Base-by-base conservation (phyloP, 2,797 vertebrate genomes). In the Oreonectes daqikongensis region DNA sequence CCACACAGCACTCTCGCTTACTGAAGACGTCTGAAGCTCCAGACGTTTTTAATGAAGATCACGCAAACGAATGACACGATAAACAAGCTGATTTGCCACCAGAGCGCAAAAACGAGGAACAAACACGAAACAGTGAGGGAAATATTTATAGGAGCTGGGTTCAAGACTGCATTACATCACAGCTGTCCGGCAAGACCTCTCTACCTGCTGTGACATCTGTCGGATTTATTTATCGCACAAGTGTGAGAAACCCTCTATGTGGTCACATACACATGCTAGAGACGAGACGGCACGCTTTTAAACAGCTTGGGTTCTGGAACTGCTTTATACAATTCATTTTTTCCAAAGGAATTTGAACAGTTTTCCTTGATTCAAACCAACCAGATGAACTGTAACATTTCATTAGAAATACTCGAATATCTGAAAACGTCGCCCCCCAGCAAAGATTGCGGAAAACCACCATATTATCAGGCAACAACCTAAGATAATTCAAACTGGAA, bases 21-120 rank as follows among this genome's bases (percentile, higher is more conserved):
- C 26, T 30, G 22, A 63, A 53, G 52, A 66, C 1, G 48, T 44
- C 20, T 46, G 24, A 64, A 67, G 30, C 46, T 7, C 60, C 82
- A 78, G 67, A 65, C 57, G 28, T 76, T 76, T 68, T 35, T 67
- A 38, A 81, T 64, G 28, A 28, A 28, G 50, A 65, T 63, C 69
- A 55, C 17, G 42, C 44, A 81, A 46, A 77, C 68, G 74, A 74
- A 81, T 70, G 81, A 52, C 17, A 66, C 50, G 73, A 81, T 73
- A 83, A 73, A 81, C 70, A 74, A 70, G 75, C 17, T 26, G 22
- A 42, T 72, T 65, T 67, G 52, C 42, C 26, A 71, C 52, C 74
- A 75, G 46, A 44, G 5, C 2, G 69, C 48, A 53, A 67, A 64
- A 24, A 68, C 10, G 6, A 75, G 55, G 55, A 65, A 55, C 50